Base-by-base conservation (phyloP, 2,797 vertebrate genomes). In the Cirrhinus mrigala region DNA sequence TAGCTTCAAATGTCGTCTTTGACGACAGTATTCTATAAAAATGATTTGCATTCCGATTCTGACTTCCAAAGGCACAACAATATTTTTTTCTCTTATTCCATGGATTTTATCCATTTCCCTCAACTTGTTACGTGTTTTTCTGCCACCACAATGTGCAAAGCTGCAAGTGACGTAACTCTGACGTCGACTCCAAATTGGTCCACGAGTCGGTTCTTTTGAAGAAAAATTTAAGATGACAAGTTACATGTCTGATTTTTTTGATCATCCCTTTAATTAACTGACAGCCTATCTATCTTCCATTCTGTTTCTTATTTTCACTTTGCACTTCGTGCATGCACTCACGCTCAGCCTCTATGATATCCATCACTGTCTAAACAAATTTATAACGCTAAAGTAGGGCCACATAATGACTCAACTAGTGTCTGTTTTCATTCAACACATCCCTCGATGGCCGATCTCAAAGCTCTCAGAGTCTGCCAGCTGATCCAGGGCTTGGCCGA, bases 341-440 rank as follows among this genome's bases (percentile, higher is more conserved):
- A 58, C 2, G 29, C 50, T 56, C 10, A 18, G 27, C 81, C 44
- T 69, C 68, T n/a, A 80, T 40, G 37, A 85, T 83, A 85, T 81
- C 58, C 66, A 79, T 87, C 62, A 37, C 58, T 81, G 46, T 85
- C 54, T 71, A 87, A 88, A 84, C 74, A 52, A 27, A 82, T 85
- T 48, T 82, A 68, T 52, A 79, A 46, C 3, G 37, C 50, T 76
- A 78, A 33, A 64, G 78, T 22, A 62, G 66, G 27, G 40, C 44
- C 79, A 87, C 80, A 48, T 75, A 81, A 81, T 79, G 69, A 75
- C 60, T 85, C 62, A 58, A 74, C 62, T 73, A 79, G 66, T 77
- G 69, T 81, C 70, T 83, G 81, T 87, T 85, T 88, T 83, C 80
- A 84, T 86, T 81, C 33, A 86, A 79, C 86, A 85, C 76, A 77